These are phyloP conservation scores for Oreortyx pictus DNA, from an alignment of 2,797 vertebrate species.

Conservation along the genomic window DNA sequence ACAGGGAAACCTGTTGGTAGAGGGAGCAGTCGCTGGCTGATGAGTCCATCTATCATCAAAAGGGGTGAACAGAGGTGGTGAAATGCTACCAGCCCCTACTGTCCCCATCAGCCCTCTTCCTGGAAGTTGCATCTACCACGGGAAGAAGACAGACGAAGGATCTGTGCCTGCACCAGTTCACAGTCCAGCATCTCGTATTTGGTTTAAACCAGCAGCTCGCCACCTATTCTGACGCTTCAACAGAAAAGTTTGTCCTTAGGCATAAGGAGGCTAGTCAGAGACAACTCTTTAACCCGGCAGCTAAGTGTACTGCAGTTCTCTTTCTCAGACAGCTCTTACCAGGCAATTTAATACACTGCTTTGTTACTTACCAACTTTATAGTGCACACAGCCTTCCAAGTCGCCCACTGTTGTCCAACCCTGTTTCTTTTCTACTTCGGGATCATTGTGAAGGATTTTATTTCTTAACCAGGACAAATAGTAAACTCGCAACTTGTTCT, in stretches of 20 bases:
- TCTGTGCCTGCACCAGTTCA: background rate
- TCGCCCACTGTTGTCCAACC: conserved; percentile 98
- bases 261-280: background rate
- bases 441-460: conserved; percentile 98
- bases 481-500: conserved; percentile 97
- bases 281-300: background rate
- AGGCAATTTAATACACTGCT: background rate
- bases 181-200: background rate
- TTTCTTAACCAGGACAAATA: conserved; percentile 99
- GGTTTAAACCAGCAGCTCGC: background rate
- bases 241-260: background rate
- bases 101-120: background rate
- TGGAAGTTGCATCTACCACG: background rate
- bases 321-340: background rate
- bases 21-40: background rate
- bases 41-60: background rate
- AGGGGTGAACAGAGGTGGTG: background rate
- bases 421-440: conserved; percentile 98
- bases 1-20: background rate
- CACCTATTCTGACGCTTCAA: background rate
- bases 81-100: background rate
- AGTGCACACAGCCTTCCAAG: conserved; percentile 96
- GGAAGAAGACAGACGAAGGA: background rate
- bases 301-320: background rate
- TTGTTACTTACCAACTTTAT: conserved; percentile 93